These are phyloP conservation scores for Microctonus aethiopoides DNA, from an alignment of 2,888 invertebrate species.

Conservation along the genomic window DNA sequence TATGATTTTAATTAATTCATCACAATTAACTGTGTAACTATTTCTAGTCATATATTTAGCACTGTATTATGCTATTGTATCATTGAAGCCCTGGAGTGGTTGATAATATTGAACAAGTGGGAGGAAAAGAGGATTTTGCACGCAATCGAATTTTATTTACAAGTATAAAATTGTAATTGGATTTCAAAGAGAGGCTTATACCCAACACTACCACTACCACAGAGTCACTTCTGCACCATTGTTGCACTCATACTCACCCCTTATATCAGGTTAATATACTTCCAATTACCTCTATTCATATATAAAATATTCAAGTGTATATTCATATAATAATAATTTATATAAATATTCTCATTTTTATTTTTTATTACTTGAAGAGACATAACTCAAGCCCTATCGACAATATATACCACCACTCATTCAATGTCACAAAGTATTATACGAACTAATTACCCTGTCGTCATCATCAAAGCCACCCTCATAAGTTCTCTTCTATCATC, in stretches of 20 bases:
- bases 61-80: no score
- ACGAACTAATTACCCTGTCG: constrained; percentile 63
- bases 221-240: no score
- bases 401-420: constrained; percentile 37
- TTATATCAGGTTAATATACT: constrained; percentile 4
- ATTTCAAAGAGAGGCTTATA: constrained; percentile 41
- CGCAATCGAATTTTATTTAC: constrained; percentile 35
- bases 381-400: not conserved
- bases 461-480: constrained; percentile 59
- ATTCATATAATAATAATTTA: not conserved
- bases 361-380: not conserved
- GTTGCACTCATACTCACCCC: constrained; percentile 5
- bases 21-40: no score
- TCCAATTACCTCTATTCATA: not conserved
- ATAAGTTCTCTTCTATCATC: constrained; percentile 49
- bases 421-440: constrained; percentile 61
- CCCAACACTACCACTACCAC: not conserved
- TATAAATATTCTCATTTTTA: not conserved
- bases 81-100: not conserved
- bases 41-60: no score
- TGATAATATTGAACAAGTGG: constrained; percentile 12
- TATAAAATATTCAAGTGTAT: not conserved
- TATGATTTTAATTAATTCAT: no score
- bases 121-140: constrained; percentile 17
- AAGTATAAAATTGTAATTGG: constrained; percentile 52